Percentiles rank a stretch among this genome's conserved stretches.
These are phyloP conservation scores for Knipowitschia caucasica DNA, from an alignment of 2,797 vertebrate genomes.

Conservation along the genomic window DNA sequence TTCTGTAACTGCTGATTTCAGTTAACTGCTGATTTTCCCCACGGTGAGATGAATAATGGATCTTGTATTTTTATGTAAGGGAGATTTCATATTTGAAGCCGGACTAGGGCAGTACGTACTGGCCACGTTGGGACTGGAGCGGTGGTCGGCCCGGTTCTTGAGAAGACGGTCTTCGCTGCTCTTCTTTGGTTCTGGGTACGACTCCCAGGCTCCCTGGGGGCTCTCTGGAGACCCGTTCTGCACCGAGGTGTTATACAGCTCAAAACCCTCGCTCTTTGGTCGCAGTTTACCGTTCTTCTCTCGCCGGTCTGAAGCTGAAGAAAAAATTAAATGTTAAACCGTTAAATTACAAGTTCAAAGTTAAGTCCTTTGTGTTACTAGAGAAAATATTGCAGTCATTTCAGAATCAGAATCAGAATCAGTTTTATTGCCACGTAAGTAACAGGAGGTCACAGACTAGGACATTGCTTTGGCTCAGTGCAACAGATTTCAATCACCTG, in stretches of 20 bases:
- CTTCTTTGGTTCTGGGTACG: conserved; percentile 92
- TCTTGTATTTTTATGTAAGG: no score
- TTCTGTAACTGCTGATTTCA: no score
- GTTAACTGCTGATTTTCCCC: no score
- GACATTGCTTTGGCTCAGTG: no score
- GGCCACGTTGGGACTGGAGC: conserved; percentile 97
- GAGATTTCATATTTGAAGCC: no score
- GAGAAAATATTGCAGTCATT: no score
- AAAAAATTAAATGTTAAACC: neutral
- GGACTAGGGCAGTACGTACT: conserved; percentile 75
- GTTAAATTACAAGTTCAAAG: neutral
- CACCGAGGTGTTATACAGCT: conserved; percentile 90
- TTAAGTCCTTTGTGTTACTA: neutral
- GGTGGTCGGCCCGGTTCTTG: conserved; percentile 92
- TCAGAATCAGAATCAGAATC: no score
- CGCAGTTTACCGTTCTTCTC: conserved; percentile 90
- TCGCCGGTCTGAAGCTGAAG: conserved; percentile 84
- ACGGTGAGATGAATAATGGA: no score
- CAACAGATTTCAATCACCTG: neutral
- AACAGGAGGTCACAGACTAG: no score
- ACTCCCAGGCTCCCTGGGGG: conserved; percentile 87
- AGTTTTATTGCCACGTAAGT: no score
- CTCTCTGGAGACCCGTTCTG: conserved; percentile 94
- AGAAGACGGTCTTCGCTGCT: conserved; percentile 87
- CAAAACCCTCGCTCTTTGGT: conserved; percentile 98